A percentile compares a stretch with the other conserved stretches of the same genome.
phyloP scores from a whole-genome alignment of 1,140 invertebrate species.

The Anoplolepis gracilipes region DNA sequence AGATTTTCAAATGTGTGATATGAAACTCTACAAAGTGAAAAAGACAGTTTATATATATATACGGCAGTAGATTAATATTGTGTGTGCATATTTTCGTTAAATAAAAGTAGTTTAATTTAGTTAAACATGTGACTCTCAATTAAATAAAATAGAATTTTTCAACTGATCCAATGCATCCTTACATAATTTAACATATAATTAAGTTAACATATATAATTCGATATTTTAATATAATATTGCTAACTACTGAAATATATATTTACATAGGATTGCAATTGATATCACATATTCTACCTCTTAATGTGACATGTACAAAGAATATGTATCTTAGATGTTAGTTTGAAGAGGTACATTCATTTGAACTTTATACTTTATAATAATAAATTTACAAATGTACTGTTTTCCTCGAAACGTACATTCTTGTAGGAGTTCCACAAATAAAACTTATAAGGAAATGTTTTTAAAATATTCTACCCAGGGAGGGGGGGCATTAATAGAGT shows the following conservation, averaged over 20 bases:
- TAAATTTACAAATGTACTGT: neutral
- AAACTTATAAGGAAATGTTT: constrained; percentile 54
- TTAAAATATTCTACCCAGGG: neutral
- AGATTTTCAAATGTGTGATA: neutral
- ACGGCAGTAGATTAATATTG: constrained; percentile 29
- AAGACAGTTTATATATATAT: constrained; percentile 2
- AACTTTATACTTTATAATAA: constrained; percentile 19
- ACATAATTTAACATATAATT: neutral
- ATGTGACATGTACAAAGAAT: constrained; percentile 24
- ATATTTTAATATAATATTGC: constrained; percentile 16
- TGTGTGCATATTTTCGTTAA: neutral
- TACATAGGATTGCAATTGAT: constrained; percentile 23
- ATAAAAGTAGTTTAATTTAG: neutral
- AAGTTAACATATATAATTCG: neutral
- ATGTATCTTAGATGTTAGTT: neutral
- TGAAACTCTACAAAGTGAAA: constrained; percentile 43
- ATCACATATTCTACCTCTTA: constrained; percentile 7
- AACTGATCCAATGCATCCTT: neutral
- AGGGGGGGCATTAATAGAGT: neutral
- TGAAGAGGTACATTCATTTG: neutral
- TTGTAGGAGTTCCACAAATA: constrained; percentile 19
- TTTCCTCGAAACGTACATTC: neutral
- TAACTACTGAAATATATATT: constrained; percentile 41
- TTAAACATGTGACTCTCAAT: constrained; percentile 15
- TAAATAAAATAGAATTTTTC: constrained; percentile 7